phyloP scores from a whole-genome alignment of 1,140 invertebrate species.

The Zaprionus taronus region DNA sequence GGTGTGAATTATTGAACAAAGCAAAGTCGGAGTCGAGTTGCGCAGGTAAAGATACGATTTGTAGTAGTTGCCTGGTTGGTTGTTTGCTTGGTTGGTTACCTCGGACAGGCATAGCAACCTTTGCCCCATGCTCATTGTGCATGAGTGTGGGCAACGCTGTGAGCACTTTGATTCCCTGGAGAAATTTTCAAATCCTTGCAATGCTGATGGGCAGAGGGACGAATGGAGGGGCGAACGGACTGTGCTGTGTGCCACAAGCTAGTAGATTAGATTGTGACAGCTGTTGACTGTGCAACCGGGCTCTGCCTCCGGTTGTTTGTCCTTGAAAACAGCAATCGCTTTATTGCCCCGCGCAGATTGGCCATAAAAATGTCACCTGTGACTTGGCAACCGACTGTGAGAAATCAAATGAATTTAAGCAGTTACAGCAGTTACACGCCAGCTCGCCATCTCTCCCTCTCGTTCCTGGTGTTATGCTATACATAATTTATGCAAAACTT shows the following conservation, averaged over 20 bases:
- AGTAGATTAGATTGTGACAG: conserved; percentile 60
- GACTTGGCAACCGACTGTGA: conserved; percentile 65
- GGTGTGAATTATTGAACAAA: conserved; percentile 50
- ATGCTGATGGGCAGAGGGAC: background rate
- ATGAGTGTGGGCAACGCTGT: conserved; percentile 35
- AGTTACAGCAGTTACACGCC: conserved; percentile 26
- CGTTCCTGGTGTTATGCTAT: conserved; percentile 9
- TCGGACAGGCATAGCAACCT: conserved; percentile 36
- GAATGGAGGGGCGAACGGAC: conserved; percentile 31
- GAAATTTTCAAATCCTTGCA: conserved; percentile 67
- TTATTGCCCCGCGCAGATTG: conserved; percentile 76
- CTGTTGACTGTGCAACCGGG: conserved; percentile 34
- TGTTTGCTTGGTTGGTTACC: background rate
- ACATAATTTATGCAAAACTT: conserved; percentile 80
- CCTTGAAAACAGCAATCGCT: conserved; percentile 74
- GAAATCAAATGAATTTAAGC: conserved; percentile 79
- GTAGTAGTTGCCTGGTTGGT: background rate
- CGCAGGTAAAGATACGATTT: background rate
- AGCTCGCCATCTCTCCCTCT: background rate
- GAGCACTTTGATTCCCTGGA: conserved; percentile 55
- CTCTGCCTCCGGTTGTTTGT: conserved; percentile 8
- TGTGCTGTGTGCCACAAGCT: conserved; percentile 40
- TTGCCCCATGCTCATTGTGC: conserved; percentile 39
- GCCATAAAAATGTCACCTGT: conserved; percentile 80
- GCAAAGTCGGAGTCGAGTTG: conserved; percentile 4